phyloP scores from a whole-genome alignment of 92 coral and sea anemone genomes.

The Umimayanthus kanabou region DNA sequence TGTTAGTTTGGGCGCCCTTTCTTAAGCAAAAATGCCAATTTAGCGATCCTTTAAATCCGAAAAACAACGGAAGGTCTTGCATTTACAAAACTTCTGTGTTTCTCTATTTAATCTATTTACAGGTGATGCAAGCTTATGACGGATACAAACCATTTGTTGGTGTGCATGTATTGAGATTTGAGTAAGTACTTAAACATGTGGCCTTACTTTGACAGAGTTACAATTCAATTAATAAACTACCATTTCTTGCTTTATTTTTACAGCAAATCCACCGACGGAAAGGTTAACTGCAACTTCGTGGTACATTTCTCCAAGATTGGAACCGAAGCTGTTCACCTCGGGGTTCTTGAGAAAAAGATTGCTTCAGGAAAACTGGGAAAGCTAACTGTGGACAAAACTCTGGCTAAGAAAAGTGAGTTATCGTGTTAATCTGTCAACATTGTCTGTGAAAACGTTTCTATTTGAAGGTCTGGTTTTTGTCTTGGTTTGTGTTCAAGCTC shows the following conservation, averaged over 20 bases:
- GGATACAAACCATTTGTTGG: constrained; percentile 69
- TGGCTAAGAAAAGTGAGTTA: constrained; percentile 15
- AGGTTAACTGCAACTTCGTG: constrained; percentile 9
- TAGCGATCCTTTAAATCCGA: neutral
- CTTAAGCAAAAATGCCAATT: neutral
- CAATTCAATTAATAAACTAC: neutral
- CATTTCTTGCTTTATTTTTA: neutral
- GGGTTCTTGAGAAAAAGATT: constrained; percentile 1
- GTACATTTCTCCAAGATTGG: constrained; percentile 21
- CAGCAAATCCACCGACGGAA: constrained; percentile 31
- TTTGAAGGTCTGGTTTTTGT: neutral
- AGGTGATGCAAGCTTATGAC: constrained; percentile 72
- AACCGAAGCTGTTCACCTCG: constrained; percentile 9
- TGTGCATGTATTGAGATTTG: constrained; percentile 42
- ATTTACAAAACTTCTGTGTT: neutral
- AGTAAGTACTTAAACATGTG: constrained; percentile 30
- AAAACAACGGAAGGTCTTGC: neutral
- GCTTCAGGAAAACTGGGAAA: constrained; percentile 2
- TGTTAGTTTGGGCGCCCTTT: no score
- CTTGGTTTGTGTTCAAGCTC: neutral
- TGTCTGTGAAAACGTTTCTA: neutral
- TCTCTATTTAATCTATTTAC: neutral
- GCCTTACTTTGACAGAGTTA: neutral
- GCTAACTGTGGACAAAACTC: constrained; percentile 24
- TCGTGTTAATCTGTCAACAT: neutral